Evolutionary conservation across 2,888 invertebrate species (phyloP).

Genomic region (Desoria tigrina): DNA sequence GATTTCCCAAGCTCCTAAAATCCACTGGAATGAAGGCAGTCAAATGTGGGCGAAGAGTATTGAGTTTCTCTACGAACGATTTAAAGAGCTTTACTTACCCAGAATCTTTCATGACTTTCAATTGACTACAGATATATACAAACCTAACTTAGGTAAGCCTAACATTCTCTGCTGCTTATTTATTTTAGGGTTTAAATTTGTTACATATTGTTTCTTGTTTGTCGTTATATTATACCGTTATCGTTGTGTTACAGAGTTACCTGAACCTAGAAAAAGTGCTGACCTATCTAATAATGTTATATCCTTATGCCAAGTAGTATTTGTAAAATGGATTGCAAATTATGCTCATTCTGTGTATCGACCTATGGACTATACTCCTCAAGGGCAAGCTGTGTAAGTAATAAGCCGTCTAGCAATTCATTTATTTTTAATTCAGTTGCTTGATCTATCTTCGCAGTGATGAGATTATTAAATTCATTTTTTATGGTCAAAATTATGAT

Average conservation of each 20-base stretch:
- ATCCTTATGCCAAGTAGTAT: conserved; percentile 73
- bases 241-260: conserved; percentile 64
- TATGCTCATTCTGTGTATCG: conserved; percentile 69
- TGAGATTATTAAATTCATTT: background rate
- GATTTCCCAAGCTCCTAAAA: conserved; percentile 71
- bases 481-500: too few species aligned
- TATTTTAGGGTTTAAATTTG: background rate
- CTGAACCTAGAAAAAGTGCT: conserved; percentile 60
- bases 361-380: conserved; percentile 41
- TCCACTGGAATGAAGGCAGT: conserved; percentile 51
- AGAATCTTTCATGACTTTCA: conserved; percentile 74
- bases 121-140: conserved; percentile 73
- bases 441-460: too few species aligned
- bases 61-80: conserved; percentile 85
- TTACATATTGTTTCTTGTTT: conserved; percentile 14
- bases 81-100: conserved; percentile 85
- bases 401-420: conserved; percentile 16
- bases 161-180: conserved; percentile 45
- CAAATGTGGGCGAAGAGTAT: conserved; percentile 62
- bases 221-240: background rate
- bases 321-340: conserved; percentile 86
- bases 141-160: conserved; percentile 72
- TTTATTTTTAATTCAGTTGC: background rate
- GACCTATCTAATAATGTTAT: conserved; percentile 61
- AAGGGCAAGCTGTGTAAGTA: conserved; percentile 11